Percentiles rank a stretch among this genome's conserved stretches.
phyloP scores from a whole-genome alignment of 1,140 invertebrate species.

The Chironomus striatipennis region DNA sequence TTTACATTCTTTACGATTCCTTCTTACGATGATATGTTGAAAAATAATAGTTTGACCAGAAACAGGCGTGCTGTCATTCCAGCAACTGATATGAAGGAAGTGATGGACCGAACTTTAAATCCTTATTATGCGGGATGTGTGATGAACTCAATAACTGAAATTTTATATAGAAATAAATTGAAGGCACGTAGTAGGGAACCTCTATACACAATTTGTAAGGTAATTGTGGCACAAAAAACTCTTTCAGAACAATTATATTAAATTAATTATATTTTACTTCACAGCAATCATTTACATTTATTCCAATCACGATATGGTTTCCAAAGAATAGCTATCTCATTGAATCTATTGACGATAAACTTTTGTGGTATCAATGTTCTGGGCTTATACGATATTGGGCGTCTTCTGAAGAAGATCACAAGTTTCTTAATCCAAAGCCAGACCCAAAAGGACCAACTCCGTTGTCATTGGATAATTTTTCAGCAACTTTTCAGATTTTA shows the following conservation, averaged over 20 bases:
- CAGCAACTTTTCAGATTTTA: not conserved
- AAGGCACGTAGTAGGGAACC: not conserved
- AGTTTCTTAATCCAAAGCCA: not conserved
- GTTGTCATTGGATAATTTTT: not conserved
- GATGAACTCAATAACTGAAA: not conserved
- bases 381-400: not conserved
- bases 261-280: too few species aligned
- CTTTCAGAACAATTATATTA: too few species aligned
- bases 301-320: not conserved
- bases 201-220: not conserved
- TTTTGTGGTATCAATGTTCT: not conserved
- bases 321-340: not conserved
- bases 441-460: not conserved
- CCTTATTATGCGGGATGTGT: not conserved
- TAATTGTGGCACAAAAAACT: too few species aligned
- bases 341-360: not conserved
- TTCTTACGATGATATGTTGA: not conserved
- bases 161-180: not conserved
- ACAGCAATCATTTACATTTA: not conserved
- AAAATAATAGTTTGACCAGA: not conserved
- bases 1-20: not conserved
- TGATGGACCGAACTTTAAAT: not conserved
- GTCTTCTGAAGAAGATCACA: not conserved
- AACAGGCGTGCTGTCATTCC: not conserved
- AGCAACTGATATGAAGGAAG: not conserved